Base-by-base conservation (phyloP, 2,888 invertebrate species). In the Physocephala rufipes region DNA sequence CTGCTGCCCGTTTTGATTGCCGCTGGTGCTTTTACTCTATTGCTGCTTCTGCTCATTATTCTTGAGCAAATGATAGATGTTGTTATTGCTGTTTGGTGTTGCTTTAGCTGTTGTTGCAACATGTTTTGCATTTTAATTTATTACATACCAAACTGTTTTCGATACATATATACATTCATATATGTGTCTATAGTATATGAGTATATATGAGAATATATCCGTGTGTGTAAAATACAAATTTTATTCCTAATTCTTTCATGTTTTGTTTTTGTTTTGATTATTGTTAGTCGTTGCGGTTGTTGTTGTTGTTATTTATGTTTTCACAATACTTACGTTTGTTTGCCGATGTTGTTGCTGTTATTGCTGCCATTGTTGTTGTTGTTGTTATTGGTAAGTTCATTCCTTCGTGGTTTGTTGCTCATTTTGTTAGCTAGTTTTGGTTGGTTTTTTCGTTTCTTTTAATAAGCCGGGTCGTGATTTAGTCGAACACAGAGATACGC, bases 121-220 rank as follows among this genome's bases (percentile, higher is more conserved):
- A 59, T 49, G 59, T 47, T 9, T 28, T 49, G 59, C 59, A 59
- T 59, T 59, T 49, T 59, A 59, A 59, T 59, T 59, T 45, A 59
- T 59, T 67, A 36, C 36, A 36, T 36, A 36, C 36, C 36, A 36
- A 36, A 36, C 36, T 36, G 9, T 36, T 36, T 4, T 36, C 36
- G 36, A 36, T 36, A 36, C 36, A 9, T 36, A 36, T 9, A 36
- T 36, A 36, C 36, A 36, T 36, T n/a, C n/a, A 36, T 36, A 7
- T 36, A 36, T 36, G 5, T 36, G 9, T 4, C 9, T 36, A 36
- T 36, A 36, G 36, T 36, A 36, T 36, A 9, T 4, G 4, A 7
- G 36, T 55, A 55, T 21, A 13, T 26, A 26, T 19, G 2, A n/a
- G n/a, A n/a, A n/a, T 1, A 19, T 15, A 24, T 4, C 26, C n/a